Evolutionary conservation across 2,113 vertebrate genomes (phyloP), one percentile per base, ranked within the genome.

Genomic region (Gadus chalcogrammus): DNA sequence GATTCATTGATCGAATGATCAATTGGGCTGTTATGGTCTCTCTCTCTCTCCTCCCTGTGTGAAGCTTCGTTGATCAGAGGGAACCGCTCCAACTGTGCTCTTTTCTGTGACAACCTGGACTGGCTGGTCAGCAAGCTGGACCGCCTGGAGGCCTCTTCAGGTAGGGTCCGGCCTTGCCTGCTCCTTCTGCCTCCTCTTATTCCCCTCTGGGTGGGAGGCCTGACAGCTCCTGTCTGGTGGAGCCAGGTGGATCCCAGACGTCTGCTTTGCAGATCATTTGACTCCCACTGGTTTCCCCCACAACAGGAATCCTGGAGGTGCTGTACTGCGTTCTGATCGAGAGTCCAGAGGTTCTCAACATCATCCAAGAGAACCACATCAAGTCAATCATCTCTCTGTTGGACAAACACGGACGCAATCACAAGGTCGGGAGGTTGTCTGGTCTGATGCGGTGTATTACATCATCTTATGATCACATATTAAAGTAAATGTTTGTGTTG

Each of bases 41-140:
- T 48, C 16, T 20, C 20, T 20, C 69, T n/a, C 60, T 27, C 15
- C 69, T 13, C 69, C 8, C 58, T 66, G 11, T 15, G 1, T 71
- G 5, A 78, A 97, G 95, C 95, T 9, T 94, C 95, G 63, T 87
- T 97, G 78, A 97, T 97, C 82, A 90, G 95, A 75, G 94, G 95
- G 5, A 97, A 96, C 76, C 93, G 95, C 13, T 85, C 94, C 20
- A 97, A 96, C 81, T 97, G 95, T 15, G 95, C 95, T 59, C 91
- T 96, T 48, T 97, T 97, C 80, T 97, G 94, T 78, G 94, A 92
- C 56, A 96, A 96, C 80, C 88, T 97, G 42, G 95, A 97, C 79
- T 97, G 95, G 95, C 87, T 97, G 79, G 94, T 97, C 86, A 97
- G 95, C 86, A 97, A 97, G 84, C 79, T 97, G 85, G 95, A 97